Base-by-base conservation (phyloP, 1,140 invertebrate genomes). In the Ladona fulva region DNA sequence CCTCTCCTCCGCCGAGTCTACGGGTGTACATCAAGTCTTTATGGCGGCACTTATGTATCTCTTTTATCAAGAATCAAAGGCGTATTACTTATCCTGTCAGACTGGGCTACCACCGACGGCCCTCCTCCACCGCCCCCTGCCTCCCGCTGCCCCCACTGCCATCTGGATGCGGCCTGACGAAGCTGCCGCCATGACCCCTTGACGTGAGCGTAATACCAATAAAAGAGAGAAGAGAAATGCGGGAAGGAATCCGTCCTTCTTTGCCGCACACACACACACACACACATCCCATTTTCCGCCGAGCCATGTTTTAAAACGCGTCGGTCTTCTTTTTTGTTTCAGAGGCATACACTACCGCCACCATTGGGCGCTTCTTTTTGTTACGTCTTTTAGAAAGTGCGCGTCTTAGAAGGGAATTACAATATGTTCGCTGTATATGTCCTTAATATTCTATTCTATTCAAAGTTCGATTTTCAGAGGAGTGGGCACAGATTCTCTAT, bases 61-160 rank as follows among this genome's bases (percentile, higher is more conserved):
- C 52, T 66, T 66, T 66, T 66, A 66, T 66, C 52, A 66, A 66
- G 52, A 66, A 66, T 66, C 52, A 66, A 66, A 66, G 52, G 52
- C 52, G 52, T 66, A 66, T 66, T 66, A 66, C 52, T 66, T 66
- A 66, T 66, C 52, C 52, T 66, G 52, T 66, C 52, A 66, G 52
- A 66, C 52, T 66, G 52, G 52, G 52, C 52, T 66, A 66, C 52
- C 52, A 66, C 52, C 52, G 52, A 66, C 14, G 52, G 52, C 52
- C 52, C 52, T 22, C 10, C 44, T 52, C 44, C 19, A 52, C 44
- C 19, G 44, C 44, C 44, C 19, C 44, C 19, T 52, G 44, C 44
- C 19, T 19, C 52, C 52, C 52, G 52, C n/a, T 66, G 52, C 52
- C 52, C 52, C 52, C 52, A 6, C 52, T 66, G 52, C 52, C 52